Percentiles rank a stretch among this genome's conserved stretches.
phyloP scores from a whole-genome alignment of 2,797 vertebrate genomes.

The Sciurus vulgaris region DNA sequence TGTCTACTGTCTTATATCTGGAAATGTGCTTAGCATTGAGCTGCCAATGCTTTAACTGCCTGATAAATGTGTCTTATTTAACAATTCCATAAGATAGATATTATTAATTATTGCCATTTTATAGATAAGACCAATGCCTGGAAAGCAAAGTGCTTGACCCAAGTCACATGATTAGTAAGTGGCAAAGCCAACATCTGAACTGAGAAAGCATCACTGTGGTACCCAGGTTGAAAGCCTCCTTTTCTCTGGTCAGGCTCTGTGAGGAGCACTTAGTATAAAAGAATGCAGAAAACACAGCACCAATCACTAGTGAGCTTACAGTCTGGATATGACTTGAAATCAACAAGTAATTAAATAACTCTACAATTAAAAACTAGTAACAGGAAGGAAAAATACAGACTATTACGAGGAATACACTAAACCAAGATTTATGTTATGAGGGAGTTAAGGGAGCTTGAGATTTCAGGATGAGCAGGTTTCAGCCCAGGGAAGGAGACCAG shows the following conservation, averaged over 20 bases:
- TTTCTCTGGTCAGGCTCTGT: neutral
- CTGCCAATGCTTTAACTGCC: neutral
- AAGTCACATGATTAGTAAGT: neutral
- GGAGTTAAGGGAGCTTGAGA: neutral
- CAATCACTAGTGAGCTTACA: neutral
- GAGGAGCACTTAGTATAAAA: rapidly evolving
- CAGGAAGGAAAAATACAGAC: neutral
- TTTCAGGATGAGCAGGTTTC: neutral
- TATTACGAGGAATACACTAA: neutral
- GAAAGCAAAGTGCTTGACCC: neutral
- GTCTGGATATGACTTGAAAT: neutral
- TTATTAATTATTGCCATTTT: neutral
- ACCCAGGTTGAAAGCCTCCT: neutral
- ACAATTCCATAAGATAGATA: neutral
- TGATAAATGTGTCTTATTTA: neutral
- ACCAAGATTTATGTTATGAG: neutral
- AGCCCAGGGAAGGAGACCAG: neutral
- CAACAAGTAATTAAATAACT: neutral
- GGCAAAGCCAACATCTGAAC: neutral
- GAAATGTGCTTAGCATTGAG: neutral
- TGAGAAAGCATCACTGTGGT: neutral
- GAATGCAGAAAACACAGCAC: neutral
- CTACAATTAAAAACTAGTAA: neutral
- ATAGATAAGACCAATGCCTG: neutral
- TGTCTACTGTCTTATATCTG: neutral